Percentiles rank a stretch among this genome's conserved stretches.
phyloP scores from a whole-genome alignment of 2,888 invertebrate genomes.

The Didymodactylos carnosus region DNA sequence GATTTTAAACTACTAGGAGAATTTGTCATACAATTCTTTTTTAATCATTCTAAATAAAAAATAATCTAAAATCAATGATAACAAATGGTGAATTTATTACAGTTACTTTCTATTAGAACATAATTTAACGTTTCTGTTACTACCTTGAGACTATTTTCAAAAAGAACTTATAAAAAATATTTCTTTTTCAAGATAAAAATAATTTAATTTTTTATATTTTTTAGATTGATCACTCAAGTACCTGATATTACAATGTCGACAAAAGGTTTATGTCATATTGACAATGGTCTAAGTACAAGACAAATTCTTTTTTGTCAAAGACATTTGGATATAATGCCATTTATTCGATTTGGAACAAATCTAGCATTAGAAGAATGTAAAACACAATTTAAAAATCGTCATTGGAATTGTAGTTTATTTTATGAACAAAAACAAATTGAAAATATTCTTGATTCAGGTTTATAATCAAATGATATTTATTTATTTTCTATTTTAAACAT shows the following conservation, averaged over 20 bases:
- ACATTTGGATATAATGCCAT: neutral
- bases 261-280: neutral
- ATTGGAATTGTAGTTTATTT: conserved; percentile 71
- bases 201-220: neutral
- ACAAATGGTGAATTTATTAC: no score
- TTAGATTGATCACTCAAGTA: neutral
- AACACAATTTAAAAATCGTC: conserved; percentile 60
- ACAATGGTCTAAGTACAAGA: neutral
- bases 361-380: conserved; percentile 59
- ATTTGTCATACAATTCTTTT: no score
- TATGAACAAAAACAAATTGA: conserved; percentile 62
- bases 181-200: no score
- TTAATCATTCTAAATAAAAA: no score
- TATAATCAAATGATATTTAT: no score
- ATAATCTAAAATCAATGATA: no score
- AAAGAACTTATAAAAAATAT: no score
- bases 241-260: neutral
- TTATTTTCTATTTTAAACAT: neutral
- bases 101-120: no score
- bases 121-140: no score
- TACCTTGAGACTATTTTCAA: no score
- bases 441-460: conserved; percentile 42
- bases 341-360: neutral
- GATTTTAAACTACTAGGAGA: no score
- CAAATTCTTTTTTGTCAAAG: neutral